Base-by-base conservation (phyloP, 2,888 invertebrate species). In the Drosophila austrosaltans region DNA sequence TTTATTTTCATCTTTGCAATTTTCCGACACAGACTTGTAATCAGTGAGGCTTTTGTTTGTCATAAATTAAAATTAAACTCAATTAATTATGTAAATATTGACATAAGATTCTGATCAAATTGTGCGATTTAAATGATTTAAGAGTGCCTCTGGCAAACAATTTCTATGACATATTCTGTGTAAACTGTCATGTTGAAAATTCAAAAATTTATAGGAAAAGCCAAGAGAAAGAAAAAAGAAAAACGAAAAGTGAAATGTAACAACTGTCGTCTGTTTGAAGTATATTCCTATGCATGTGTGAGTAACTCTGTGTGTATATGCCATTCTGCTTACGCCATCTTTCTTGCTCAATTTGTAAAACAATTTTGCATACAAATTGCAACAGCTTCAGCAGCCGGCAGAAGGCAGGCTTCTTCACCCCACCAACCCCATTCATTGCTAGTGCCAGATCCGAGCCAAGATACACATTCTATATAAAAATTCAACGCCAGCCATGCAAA, bases 341-440 rank as follows among this genome's bases (percentile, higher is more conserved):
- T 85, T 85, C 86, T 87, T 87, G 86, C 87, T 85, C 85, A 85
- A 85, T 85, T 87, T 85, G 85, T 82, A 85, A 85, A 85, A 85
- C 85, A 87, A 85, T 85, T 85, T 85, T 85, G 86, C 85, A 87
- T 87, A 85, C 85, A 87, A 85, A 85, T 85, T 85, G 85, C 87
- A 85, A 81, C 86, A 87, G 87, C 85, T 85, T 66, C 75, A 65
- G 74, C 53, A 48, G 74, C 53, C 44, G 74, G 75, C 77, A 77
- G 73, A 44, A 20, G 78, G 69, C 16, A 82, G 65, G 63, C 74
- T 73, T 70, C 70, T 66, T 77, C 67, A 76, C 66, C 64, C 67
- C 67, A 76, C 67, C 65, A 62, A 54, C 59, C 53, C 63, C 57
- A 70, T 69, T 70, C 72, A 75, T 16, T 16, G 16, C 58, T 54